phyloP scores from a whole-genome alignment of 2,888 invertebrate species.

The Thereva nobilitata region DNA sequence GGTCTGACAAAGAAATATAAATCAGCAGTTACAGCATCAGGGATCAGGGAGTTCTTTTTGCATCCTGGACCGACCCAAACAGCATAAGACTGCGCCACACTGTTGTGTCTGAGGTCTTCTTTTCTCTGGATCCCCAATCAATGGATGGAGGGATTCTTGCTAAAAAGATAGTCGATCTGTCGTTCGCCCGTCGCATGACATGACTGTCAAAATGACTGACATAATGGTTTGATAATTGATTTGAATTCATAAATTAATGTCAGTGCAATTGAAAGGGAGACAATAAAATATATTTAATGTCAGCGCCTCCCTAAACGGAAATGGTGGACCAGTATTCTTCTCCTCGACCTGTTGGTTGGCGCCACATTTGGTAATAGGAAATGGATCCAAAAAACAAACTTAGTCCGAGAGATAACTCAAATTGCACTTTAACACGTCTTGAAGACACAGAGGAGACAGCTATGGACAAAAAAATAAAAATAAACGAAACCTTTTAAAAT shows the following conservation, averaged over 20 bases:
- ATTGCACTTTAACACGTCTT: not conserved
- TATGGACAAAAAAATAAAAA: conserved; percentile 1
- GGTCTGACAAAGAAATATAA: conserved; percentile 29
- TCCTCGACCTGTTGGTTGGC: not conserved
- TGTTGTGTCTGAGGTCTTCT: conserved; percentile 16
- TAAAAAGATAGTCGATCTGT: conserved; percentile 21
- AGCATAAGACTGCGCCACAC: not conserved
- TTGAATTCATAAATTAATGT: conserved; percentile 40
- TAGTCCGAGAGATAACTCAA: not conserved
- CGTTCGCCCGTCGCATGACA: conserved; percentile 25
- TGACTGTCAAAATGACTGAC: conserved; percentile 41
- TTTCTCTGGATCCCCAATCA: conserved; percentile 24
- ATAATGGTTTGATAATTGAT: conserved; percentile 42
- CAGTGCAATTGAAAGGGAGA: conserved; percentile 8
- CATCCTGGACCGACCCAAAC: conserved; percentile 14
- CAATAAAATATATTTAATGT: not conserved
- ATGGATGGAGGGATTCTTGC: conserved; percentile 10
- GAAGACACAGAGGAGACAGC: not conserved
- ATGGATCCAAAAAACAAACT: conserved; percentile 7
- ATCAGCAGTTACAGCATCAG: conserved; percentile 18
- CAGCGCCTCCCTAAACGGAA: no score
- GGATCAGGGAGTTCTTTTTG: conserved; percentile 21
- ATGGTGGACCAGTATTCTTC: no score
- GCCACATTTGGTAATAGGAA: conserved; percentile 21
- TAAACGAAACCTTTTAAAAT: not conserved